Base-by-base conservation (phyloP, 2,797 vertebrate species). In the Rhynchonycteris naso region DNA sequence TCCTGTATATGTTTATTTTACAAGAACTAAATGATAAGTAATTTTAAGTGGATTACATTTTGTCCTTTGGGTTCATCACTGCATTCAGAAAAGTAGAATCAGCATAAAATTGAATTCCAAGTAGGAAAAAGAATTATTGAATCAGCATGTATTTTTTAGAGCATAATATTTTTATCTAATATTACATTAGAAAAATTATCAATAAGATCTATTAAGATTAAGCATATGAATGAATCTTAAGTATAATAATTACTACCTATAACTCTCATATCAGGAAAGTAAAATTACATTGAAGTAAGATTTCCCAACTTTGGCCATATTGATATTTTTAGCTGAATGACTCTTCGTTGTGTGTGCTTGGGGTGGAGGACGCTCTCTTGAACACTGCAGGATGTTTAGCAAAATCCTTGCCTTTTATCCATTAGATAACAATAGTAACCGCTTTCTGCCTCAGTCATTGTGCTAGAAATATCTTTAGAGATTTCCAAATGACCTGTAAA, bases 1-100 rank as follows among this genome's bases (percentile, higher is more conserved):
- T 98, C 98, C 98, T 97, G 97, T 90, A 88, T 66, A 54, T 97
- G 93, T 98, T 98, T 98, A 94, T 93, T 98, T 97, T 96, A 93
- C 78, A 95, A 95, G 74, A 95, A 93, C 13, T 5, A 94, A 96
- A 76, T 54, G 96, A 97, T 97, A 98, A 97, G 58, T 87, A 96
- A 82, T 87, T 88, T 92, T 91, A 96, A 97, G 97, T 66, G 75
- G 8, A 76, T 80, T 97, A 82, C 0, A 59, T 91, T 95, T 0
- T 83, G 75, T 38, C 21, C 97, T 94, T 93, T 85, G 88, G 74
- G 94, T 96, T 96, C 86, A 96, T 26, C 11, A 5, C n/a, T 96
- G 90, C 79, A 85, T 80, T 94, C 13, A 89, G 88, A 93, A 75
- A 93, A 86, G 38, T 43, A 61, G 95, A 75, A 87, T 95, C 88